Base-by-base conservation (phyloP, 2,113 vertebrate genomes). In the Corynorhinus townsendii region DNA sequence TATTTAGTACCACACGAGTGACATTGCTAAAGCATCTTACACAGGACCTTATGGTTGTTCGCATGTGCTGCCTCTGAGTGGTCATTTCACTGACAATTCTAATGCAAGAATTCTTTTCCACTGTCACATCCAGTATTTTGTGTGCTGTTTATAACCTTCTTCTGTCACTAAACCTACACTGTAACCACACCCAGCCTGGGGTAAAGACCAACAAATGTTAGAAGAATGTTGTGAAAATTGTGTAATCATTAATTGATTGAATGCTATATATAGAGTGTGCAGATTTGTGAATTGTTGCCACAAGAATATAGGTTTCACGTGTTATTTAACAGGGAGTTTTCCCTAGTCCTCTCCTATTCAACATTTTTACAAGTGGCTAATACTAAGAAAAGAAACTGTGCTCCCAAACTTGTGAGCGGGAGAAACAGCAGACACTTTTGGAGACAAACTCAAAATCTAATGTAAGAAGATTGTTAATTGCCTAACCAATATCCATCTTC, bases 31-130 rank as follows among this genome's bases (percentile, higher is more conserved):
- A 15, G 40, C 64, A 83, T 4, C 4, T 87, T 82, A 68, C 12
- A 15, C 0, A 52, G 14, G 14, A 0, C 40, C 1, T 7, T 52
- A 26, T 73, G 20, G 16, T 30, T 69, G 2, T 11, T 6, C 76
- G 19, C 49, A 16, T 40, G 9, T 19, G 14, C 15, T 47, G 68
- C 59, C 11, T 79, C 11, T 54, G 4, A 68, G 59, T 56, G 9
- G 52, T 20, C 35, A 56, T 52, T 93, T 38, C 38, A 10, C 24
- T 52, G 38, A 35, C 43, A 80, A 43, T 26, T 90, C 40, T 19
- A 94, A 28, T 30, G 28, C 11, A 86, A 33, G 7, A 5, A 35
- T 75, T 19, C 1, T 35, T 85, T 86, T 33, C 33, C 35, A 86
- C 0, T 16, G 11, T 64, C 9, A 76, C 1, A 56, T 7, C 10